phyloP scores from a whole-genome alignment of 2,113 vertebrate genomes.

The Caretta caretta region DNA sequence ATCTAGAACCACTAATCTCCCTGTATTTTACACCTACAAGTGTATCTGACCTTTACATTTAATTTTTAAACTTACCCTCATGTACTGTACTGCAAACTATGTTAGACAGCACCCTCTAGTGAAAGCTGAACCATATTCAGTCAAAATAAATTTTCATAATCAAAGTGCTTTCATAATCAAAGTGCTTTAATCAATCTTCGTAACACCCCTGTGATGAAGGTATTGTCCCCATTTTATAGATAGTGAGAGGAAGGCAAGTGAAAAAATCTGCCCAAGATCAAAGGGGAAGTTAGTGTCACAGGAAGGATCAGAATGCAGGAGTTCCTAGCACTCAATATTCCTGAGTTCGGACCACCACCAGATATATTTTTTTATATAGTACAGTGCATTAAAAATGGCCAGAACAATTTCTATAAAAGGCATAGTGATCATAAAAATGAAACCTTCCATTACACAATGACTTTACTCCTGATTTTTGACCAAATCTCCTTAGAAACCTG shows the following conservation, averaged over 20 bases:
- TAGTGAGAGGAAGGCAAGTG: neutral
- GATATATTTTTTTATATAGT: neutral
- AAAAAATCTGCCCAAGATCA: neutral
- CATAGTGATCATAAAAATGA: neutral
- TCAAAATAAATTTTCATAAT: neutral
- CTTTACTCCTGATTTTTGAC: neutral
- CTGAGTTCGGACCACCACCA: neutral
- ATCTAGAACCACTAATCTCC: neutral
- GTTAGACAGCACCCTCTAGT: neutral
- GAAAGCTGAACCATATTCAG: neutral
- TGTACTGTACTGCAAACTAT: fast-evolving
- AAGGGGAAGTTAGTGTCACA: neutral
- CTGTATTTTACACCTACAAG: neutral
- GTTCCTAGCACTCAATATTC: neutral
- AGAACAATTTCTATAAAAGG: neutral
- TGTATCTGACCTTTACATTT: neutral
- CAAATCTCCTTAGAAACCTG: neutral
- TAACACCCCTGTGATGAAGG: neutral
- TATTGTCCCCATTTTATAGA: neutral
- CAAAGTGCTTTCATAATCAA: neutral
- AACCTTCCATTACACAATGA: neutral
- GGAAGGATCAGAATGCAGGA: neutral
- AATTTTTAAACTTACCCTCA: neutral
- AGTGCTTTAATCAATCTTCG: neutral
- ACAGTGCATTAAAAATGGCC: neutral